Evolutionary conservation across 2,888 invertebrate species (phyloP).

Genomic region (Anorthoa munda): DNA sequence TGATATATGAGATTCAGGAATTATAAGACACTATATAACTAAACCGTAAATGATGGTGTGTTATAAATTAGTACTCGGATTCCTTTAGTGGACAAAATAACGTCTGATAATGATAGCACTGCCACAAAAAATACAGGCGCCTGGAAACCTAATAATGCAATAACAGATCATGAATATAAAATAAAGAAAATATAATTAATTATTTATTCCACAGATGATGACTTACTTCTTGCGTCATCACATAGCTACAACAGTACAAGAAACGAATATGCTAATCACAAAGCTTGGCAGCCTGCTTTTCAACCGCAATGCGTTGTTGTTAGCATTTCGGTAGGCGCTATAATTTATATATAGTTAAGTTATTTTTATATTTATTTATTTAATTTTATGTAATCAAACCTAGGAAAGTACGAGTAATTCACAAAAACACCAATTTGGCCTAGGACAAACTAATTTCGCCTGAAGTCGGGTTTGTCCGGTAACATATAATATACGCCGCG

Average conservation of each 20-base stretch:
- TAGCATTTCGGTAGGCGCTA: constrained; percentile 27
- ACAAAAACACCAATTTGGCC: no score
- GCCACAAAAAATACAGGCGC: constrained; percentile 3
- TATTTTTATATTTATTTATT: no score
- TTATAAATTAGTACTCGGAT: background rate
- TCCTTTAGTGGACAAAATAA: background rate
- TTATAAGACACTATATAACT: background rate
- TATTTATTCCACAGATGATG: background rate
- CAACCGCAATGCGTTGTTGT: background rate
- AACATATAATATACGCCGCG: no score
- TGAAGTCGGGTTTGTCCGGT: no score
- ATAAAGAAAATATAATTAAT: no score
- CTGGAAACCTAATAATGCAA: background rate
- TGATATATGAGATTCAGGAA: background rate
- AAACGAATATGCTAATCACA: constrained; percentile 2
- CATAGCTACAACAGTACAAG: background rate
- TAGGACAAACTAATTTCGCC: no score
- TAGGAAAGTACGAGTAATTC: no score
- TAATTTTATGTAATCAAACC: background rate
- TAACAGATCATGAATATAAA: background rate
- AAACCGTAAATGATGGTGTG: background rate
- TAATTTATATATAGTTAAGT: no score
- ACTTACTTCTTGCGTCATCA: background rate
- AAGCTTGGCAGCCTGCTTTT: background rate
- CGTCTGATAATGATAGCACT: background rate